These are phyloP conservation scores for Chaenodraco wilsoni DNA, from an alignment of 2,797 vertebrate genomes.

Conservation along the genomic window DNA sequence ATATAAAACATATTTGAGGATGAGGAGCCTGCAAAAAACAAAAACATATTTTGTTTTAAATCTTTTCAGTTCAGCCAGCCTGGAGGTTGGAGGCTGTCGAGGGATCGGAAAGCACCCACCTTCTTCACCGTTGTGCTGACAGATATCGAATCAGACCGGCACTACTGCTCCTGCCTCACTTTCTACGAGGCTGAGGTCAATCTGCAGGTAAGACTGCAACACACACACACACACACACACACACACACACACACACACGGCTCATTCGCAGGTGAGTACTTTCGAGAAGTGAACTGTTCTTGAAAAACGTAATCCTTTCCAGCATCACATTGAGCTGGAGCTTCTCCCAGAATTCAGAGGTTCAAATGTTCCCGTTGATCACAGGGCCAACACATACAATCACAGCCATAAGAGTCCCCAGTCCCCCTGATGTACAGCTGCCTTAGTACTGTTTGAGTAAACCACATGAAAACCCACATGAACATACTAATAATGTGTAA, in stretches of 20 bases:
- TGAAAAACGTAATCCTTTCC: background rate
- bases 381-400: background rate
- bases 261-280: background rate
- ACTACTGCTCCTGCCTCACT: slow-evolving; percentile 97
- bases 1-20: too few relatives aligned
- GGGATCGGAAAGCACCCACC: slow-evolving; percentile 92
- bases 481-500: background rate
- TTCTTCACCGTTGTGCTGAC: slow-evolving; percentile 98
- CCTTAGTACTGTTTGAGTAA: slow-evolving; percentile 5
- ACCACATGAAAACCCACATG: slow-evolving; percentile 5
- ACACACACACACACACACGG: slow-evolving; percentile 9
- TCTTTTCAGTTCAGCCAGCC: slow-evolving; percentile 95
- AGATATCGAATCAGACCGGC: slow-evolving; percentile 96
- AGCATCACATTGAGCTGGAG: background rate
- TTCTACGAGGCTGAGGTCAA: slow-evolving; percentile 98
- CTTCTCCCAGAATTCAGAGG: background rate
- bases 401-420: slow-evolving; percentile 1
- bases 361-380: background rate
- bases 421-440: background rate
- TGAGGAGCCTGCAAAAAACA: too few relatives aligned
- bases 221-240: background rate
- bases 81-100: slow-evolving; percentile 94
- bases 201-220: slow-evolving; percentile 88
- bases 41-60: slow-evolving; percentile 12
- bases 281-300: background rate